These are phyloP conservation scores for Marmota monax DNA, from an alignment of 2,113 vertebrate species.

Conservation along the genomic window DNA sequence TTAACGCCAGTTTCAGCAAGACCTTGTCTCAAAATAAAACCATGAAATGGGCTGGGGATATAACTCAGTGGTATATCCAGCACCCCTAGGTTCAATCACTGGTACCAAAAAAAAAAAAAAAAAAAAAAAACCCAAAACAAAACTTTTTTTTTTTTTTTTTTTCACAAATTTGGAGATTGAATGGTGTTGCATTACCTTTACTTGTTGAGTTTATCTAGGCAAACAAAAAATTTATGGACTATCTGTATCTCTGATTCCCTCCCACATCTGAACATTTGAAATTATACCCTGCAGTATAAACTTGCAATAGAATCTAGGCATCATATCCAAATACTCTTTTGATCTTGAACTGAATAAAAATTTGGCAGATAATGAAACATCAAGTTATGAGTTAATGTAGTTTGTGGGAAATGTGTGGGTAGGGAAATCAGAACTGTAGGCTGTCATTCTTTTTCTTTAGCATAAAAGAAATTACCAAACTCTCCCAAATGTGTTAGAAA, in stretches of 20 bases:
- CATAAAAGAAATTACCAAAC: conserved; percentile 44
- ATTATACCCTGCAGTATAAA: conserved; percentile 31
- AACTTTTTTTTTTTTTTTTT: conserved; percentile 6
- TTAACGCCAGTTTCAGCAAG: no score
- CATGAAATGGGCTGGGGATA: no score
- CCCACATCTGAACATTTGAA: conserved; percentile 53
- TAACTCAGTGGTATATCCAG: no score
- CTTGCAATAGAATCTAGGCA: conserved; percentile 29
- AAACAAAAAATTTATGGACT: conserved; percentile 18
- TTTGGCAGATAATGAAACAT: conserved; percentile 45
- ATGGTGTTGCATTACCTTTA: neutral
- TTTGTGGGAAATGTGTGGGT: conserved; percentile 51
- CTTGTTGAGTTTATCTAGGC: conserved; percentile 51
- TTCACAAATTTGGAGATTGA: conserved; percentile 18
- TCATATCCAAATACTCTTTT: conserved; percentile 45
- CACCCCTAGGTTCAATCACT: no score
- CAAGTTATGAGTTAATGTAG: conserved; percentile 27
- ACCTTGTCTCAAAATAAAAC: no score
- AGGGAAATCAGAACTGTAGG: conserved; percentile 47
- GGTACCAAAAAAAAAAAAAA: no score
- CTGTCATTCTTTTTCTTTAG: conserved; percentile 50
- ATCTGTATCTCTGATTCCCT: conserved; percentile 25
- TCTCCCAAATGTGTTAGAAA: conserved; percentile 10
- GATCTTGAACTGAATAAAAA: conserved; percentile 42
- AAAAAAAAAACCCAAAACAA: no score